Evolutionary conservation across 2,797 vertebrate species (phyloP).

Genomic region (Labeo calbasu): DNA sequence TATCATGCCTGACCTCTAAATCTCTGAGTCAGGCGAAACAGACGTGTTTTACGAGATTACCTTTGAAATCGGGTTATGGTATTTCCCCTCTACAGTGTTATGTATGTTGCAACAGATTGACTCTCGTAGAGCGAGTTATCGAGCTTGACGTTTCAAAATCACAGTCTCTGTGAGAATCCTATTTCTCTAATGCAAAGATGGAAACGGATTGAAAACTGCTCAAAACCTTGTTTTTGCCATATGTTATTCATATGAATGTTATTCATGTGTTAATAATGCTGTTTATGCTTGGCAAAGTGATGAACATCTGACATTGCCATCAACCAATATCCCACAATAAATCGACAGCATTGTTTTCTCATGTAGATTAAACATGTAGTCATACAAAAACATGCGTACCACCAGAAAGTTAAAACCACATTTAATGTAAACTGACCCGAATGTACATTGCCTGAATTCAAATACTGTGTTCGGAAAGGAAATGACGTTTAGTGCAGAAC

Average conservation of each 20-base stretch:
- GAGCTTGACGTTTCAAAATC: conserved; percentile 19
- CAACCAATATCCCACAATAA: neutral
- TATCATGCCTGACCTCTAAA: conserved; percentile 44
- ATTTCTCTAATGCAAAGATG: neutral
- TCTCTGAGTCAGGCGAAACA: conserved; percentile 33
- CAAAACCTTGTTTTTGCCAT: neutral
- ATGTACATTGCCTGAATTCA: too few species aligned
- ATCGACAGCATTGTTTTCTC: neutral
- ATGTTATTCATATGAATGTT: too few species aligned
- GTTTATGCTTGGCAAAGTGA: neutral
- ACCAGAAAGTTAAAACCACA: neutral
- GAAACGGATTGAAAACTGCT: neutral
- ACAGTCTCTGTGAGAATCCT: neutral
- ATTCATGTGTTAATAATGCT: neutral
- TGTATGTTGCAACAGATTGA: conserved; percentile 47
- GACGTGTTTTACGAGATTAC: conserved; percentile 42
- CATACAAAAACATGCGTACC: neutral
- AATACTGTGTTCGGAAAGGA: too few species aligned
- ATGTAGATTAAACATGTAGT: neutral
- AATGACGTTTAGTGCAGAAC: too few species aligned
- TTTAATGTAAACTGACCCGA: neutral
- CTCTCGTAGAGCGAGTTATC: neutral
- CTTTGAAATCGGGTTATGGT: conserved; percentile 43
- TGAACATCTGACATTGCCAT: neutral
- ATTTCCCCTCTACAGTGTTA: conserved; percentile 34